Evolutionary conservation across 2,888 invertebrate species (phyloP).

Genomic region (Clivina fossor): DNA sequence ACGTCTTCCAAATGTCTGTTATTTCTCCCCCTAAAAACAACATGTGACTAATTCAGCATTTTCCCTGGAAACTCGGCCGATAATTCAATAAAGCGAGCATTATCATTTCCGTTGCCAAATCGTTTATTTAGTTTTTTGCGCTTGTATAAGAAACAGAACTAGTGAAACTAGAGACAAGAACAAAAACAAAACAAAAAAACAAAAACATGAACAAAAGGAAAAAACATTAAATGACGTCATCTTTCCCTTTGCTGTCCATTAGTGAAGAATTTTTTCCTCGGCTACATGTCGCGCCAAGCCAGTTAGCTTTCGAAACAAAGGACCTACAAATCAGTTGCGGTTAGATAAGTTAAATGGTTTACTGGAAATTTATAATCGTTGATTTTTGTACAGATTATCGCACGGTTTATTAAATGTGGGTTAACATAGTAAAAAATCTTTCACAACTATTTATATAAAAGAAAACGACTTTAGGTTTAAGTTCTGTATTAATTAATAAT

Average conservation of each 20-base stretch:
- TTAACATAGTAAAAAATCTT: too few species aligned
- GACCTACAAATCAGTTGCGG: slow-evolving; percentile 29
- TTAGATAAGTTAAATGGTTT: too few species aligned
- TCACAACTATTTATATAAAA: too few species aligned
- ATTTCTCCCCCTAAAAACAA: background rate
- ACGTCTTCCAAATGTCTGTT: too few species aligned
- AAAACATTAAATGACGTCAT: slow-evolving; percentile 13
- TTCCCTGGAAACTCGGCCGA: slow-evolving; percentile 27
- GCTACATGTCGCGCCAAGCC: slow-evolving; percentile 18
- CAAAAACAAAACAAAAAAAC: background rate
- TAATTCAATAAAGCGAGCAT: slow-evolving; percentile 32
- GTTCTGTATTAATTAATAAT: too few species aligned
- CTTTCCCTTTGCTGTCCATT: slow-evolving; percentile 17
- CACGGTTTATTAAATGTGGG: too few species aligned
- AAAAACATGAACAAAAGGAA: background rate
- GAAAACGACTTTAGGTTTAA: too few species aligned
- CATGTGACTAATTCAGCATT: slow-evolving; percentile 27
- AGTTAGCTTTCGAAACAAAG: slow-evolving; percentile 21
- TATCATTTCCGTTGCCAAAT: slow-evolving; percentile 33
- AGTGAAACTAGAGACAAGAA: background rate
- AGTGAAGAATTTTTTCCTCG: slow-evolving; percentile 26
- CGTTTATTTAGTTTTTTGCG: slow-evolving; percentile 29
- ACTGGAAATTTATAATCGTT: too few species aligned
- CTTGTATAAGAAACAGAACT: background rate
- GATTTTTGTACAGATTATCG: too few species aligned